Percentiles rank a stretch among this genome's conserved stretches.
phyloP scores from a whole-genome alignment of 2,888 invertebrate genomes.

The Autographa gamma region DNA sequence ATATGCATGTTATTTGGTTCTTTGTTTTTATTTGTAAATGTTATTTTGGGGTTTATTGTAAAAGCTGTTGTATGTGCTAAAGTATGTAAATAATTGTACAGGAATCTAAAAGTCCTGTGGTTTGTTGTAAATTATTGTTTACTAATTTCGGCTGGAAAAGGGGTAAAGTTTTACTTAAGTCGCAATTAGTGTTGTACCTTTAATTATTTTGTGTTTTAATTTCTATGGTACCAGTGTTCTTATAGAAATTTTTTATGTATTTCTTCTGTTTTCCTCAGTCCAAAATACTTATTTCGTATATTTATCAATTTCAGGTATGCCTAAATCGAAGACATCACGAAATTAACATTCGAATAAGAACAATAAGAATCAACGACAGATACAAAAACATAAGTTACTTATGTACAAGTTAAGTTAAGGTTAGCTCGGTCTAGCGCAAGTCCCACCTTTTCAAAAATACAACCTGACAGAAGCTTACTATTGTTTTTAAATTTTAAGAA shows the following conservation, averaged over 20 bases:
- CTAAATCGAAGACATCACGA: conserved; percentile 76
- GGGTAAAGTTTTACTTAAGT: conserved; percentile 25
- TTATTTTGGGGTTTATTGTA: conserved; percentile 12
- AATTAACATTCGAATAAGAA: conserved; percentile 68
- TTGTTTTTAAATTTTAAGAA: conserved; percentile 10
- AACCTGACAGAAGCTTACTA: conserved; percentile 37
- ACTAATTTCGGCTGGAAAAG: conserved; percentile 47
- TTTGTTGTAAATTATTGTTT: conserved; percentile 28
- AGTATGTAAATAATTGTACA: background rate
- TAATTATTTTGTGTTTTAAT: conserved; percentile 53
- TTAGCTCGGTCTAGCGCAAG: conserved; percentile 70
- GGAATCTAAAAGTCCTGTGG: conserved; percentile 5
- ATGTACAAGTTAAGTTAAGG: conserved; percentile 78
- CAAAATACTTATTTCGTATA: conserved; percentile 38
- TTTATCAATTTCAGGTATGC: conserved; percentile 79
- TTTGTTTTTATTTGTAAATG: conserved; percentile 17
- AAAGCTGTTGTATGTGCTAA: conserved; percentile 28
- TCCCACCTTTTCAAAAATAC: conserved; percentile 72
- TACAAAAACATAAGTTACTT: conserved; percentile 73
- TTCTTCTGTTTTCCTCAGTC: conserved; percentile 9
- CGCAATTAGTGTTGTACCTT: conserved; percentile 54
- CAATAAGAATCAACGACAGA: conserved; percentile 73
- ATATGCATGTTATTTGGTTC: conserved; percentile 59
- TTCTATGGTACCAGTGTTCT: conserved; percentile 77
- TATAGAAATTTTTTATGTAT: conserved; percentile 32